Base-by-base conservation (phyloP, 2,888 invertebrate genomes). In the Synanthedon formicaeformis region DNA sequence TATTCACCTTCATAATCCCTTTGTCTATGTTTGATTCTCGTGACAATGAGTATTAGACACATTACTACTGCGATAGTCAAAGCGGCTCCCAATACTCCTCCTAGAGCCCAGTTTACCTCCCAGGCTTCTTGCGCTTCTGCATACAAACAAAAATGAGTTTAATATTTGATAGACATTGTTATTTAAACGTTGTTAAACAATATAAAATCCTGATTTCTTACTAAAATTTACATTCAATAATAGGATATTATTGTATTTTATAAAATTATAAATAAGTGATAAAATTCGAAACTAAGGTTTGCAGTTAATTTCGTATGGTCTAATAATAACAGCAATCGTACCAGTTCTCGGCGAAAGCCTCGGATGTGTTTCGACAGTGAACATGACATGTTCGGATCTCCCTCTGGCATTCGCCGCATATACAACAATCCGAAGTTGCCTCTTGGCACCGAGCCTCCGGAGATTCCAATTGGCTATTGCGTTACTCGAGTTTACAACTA, bases 331-430 rank as follows among this genome's bases (percentile, higher is more conserved):
- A 45, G 45, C 18, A 18, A 18, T 23, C 12, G 64, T 52, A 85
- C 87, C 86, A 55, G 82, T 81, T 57, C 82, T 74, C 1, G 84
- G 81, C 0, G 81, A 64, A 3, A 83, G 59, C 63, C 75, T 71
- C 0, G 78, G 73, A 2, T 83, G 77, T 3, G 87, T 87, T 60
- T 82, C 81, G 1, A 84, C 82, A 10, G 76, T 76, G 45, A 83
- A 74, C 0, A 66, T 64, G 0, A 94, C 89, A 11, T 91, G 88
- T 54, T 95, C 94, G 54, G 96, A 96, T 62, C 92, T 90, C 16
- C 97, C 97, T 64, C 95, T 93, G 11, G 92, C 90, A 75, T 97
- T 97, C 10, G 92, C 92, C 1, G 96, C 93, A 73, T 94, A 96
- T 40, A 96, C 90, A 56, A 92, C 89, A 73, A 96, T 90, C 63